Evolutionary conservation across 37 sponge, comb jelly and placozoan genomes (phyloP).

Genomic region (Agelas oroides): DNA sequence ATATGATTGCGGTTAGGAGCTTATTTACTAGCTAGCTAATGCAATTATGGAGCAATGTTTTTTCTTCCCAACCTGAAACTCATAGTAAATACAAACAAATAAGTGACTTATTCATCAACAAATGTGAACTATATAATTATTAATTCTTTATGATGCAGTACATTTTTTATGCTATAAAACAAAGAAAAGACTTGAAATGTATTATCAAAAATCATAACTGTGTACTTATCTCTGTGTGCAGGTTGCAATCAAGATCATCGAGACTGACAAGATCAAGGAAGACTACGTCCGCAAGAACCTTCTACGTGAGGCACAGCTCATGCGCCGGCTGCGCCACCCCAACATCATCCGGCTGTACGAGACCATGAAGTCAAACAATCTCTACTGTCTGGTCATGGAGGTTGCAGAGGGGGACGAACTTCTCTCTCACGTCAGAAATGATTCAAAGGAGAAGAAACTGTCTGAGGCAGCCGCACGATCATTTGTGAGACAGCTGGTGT

Average conservation of each 20-base stretch:
- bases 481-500: conserved; percentile 91
- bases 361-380: conserved; percentile 93
- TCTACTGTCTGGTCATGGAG: conserved; percentile 97
- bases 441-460: conserved; percentile 85
- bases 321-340: conserved; percentile 93
- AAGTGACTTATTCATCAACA: no score
- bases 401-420: conserved; percentile 96
- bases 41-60: no score
- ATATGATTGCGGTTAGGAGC: no score
- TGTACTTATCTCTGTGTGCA: conserved; percentile 18
- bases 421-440: conserved; percentile 83
- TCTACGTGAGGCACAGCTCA: conserved; percentile 91
- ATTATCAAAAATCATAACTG: no score
- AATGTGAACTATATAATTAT: no score
- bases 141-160: no score
- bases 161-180: no score
- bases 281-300: conserved; percentile 96
- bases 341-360: conserved; percentile 98
- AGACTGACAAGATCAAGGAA: conserved; percentile 95
- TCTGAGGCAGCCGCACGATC: conserved; percentile 84
- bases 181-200: no score
- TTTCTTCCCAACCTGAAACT: no score
- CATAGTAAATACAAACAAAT: no score
- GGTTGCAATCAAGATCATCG: conserved; percentile 98
- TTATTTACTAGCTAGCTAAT: no score